Conservation (phyloP, 2,797 vertebrate species). For the Masticophis lateralis region DNA sequence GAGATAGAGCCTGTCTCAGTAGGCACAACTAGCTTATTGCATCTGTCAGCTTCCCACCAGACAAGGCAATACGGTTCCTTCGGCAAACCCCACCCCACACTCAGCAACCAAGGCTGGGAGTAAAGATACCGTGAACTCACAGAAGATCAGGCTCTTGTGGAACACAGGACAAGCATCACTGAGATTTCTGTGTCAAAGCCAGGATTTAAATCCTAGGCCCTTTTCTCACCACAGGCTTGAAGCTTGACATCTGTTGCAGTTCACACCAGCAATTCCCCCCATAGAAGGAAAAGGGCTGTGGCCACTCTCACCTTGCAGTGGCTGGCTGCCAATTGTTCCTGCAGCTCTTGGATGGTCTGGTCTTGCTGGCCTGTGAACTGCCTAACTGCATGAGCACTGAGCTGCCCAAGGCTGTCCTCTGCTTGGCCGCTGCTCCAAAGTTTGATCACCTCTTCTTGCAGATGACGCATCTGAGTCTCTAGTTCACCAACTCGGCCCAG, state of each 20-base stretch:
- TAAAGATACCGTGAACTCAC: background rate
- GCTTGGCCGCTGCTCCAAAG: slow-evolving; percentile 56
- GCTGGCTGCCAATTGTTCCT: slow-evolving; percentile 59
- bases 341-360: slow-evolving; percentile 65
- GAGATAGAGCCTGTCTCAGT: background rate
- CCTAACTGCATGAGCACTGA: slow-evolving; percentile 61
- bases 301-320: slow-evolving; percentile 52
- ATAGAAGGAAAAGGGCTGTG: background rate
- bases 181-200: background rate
- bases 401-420: slow-evolving; percentile 48
- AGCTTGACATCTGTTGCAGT: background rate
- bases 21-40: background rate
- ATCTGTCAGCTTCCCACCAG: background rate
- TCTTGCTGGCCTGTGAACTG: slow-evolving; percentile 65
- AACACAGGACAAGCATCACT: background rate
- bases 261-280: background rate
- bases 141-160: background rate
- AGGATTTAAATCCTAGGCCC: background rate
- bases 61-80: background rate
- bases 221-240: background rate
- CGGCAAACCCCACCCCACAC: background rate
- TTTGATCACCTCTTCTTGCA: slow-evolving; percentile 68
- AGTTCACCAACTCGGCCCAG: slow-evolving; percentile 67
- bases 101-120: background rate
- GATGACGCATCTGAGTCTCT: slow-evolving; percentile 62